Evolutionary conservation across 2,797 vertebrate species (phyloP), one percentile per base, ranked within the genome.

Genomic region (Vireo griseus): DNA sequence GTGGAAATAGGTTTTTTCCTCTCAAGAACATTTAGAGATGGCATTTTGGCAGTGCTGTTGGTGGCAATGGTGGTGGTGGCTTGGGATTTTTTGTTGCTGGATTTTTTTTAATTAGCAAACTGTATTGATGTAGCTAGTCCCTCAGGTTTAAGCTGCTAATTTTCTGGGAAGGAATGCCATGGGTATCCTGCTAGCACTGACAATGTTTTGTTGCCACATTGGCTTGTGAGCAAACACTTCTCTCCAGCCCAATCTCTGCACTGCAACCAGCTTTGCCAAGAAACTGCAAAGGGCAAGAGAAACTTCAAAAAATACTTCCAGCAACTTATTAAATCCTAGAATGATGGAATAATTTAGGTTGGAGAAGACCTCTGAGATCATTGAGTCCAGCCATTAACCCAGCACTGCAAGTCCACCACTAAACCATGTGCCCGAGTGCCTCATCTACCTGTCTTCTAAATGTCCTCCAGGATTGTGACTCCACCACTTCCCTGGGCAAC

Each of bases 121-220:
- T 76, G 7, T 58, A 16, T 91, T 62, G 44, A 33, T 25, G 16
- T 5, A 82, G 29, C n/a, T 72, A 22, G 6, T 31, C 28, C 59
- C 19, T 73, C 10, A 37, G 21, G 24, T 62, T 90, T 69, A 33
- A 66, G 28, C 14, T 80, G 13, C 13, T 84, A 5, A 2, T 40
- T 75, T 74, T 57, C 58, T 59, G 28, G n/a, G 29, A 63, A 59
- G 52, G 28, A 50, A 29, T 66, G 47, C 29, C 26, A 13, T 33
- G 52, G 31, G 17, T 74, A 20, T 13, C 13, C 61, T 87, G 29
- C 20, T 44, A 35, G 26, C 12, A 25, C 31, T 37, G 62, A 19
- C 33, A 11, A 0, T 2, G 16, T 17, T 45, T 61, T 65, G 29
- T 50, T 75, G 58, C 51, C 35, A 20, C 3, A 0, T 5, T 50